Conservation (phyloP, 2,113 vertebrate species). For the Syrrhaptes paradoxus region DNA sequence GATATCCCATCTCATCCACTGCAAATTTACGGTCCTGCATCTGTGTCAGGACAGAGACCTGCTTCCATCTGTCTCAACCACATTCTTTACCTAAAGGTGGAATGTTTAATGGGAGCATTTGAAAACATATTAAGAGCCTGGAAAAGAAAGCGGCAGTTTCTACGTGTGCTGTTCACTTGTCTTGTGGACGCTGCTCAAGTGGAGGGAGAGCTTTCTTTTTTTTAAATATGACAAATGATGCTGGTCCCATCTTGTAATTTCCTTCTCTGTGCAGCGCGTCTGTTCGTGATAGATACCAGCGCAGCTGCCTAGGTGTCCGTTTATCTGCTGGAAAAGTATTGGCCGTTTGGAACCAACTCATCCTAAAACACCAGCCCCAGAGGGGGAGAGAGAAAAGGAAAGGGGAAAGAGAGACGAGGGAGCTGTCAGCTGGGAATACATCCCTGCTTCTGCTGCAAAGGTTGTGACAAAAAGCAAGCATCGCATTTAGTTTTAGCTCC, state of each 20-base stretch:
- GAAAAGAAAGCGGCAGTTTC: not conserved
- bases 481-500: not conserved
- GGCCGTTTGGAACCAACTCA: constrained; percentile 54
- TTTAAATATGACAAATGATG: constrained; percentile 55
- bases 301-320: constrained; percentile 45
- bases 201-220: not conserved
- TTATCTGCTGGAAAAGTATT: constrained; percentile 62
- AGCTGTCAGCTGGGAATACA: not conserved
- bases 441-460: constrained; percentile 19
- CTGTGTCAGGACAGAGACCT: constrained; percentile 14
- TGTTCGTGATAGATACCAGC: constrained; percentile 64
- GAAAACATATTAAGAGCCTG: not conserved
- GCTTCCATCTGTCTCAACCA: not conserved
- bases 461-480: constrained; percentile 19
- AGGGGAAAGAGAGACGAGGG: not conserved
- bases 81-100: not conserved
- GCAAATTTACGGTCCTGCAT: constrained; percentile 16
- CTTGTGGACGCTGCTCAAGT: not conserved
- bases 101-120: not conserved
- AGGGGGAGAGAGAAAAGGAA: not conserved
- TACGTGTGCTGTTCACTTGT: not conserved
- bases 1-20: not conserved
- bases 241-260: constrained; percentile 33
- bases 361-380: constrained; percentile 26
- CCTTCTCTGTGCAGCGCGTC: constrained; percentile 18